Evolutionary conservation across 1,140 invertebrate genomes (phyloP).

Genomic region (Lordiphosa mommai): DNA sequence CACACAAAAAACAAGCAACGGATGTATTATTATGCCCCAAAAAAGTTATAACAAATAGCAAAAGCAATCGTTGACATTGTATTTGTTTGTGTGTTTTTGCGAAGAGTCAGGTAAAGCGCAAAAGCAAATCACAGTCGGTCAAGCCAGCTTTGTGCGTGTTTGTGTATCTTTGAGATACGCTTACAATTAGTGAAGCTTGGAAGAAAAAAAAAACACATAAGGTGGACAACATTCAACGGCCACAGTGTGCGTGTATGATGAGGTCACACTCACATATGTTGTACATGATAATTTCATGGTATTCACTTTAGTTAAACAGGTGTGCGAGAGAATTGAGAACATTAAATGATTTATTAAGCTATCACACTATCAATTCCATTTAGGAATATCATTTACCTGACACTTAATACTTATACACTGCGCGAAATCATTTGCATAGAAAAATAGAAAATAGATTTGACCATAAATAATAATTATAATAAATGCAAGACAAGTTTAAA

Average conservation of each 20-base stretch:
- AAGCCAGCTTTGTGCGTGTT: conserved; percentile 10
- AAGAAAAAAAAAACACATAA: conserved; percentile 25
- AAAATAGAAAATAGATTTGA: background rate
- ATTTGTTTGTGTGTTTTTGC: conserved; percentile 30
- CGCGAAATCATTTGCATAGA: background rate
- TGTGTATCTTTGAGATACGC: conserved; percentile 39
- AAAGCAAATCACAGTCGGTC: conserved; percentile 25
- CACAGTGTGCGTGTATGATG: conserved; percentile 31
- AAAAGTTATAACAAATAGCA: conserved; percentile 14
- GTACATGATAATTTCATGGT: background rate
- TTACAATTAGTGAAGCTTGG: conserved; percentile 54
- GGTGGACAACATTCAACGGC: conserved; percentile 63
- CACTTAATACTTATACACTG: background rate
- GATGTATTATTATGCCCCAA: background rate
- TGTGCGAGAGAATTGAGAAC: conserved; percentile 7
- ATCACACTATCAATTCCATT: too few relatives aligned
- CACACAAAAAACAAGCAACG: conserved; percentile 40
- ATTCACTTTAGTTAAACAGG: conserved; percentile 11
- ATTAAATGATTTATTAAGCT: background rate
- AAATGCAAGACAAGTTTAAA: background rate
- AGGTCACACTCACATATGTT: conserved; percentile 37
- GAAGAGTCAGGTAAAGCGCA: conserved; percentile 45
- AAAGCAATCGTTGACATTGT: conserved; percentile 28
- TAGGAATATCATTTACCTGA: background rate
- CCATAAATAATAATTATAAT: background rate